Evolutionary conservation across 2,797 vertebrate species (phyloP).

Genomic region (Anniella stebbinsi): DNA sequence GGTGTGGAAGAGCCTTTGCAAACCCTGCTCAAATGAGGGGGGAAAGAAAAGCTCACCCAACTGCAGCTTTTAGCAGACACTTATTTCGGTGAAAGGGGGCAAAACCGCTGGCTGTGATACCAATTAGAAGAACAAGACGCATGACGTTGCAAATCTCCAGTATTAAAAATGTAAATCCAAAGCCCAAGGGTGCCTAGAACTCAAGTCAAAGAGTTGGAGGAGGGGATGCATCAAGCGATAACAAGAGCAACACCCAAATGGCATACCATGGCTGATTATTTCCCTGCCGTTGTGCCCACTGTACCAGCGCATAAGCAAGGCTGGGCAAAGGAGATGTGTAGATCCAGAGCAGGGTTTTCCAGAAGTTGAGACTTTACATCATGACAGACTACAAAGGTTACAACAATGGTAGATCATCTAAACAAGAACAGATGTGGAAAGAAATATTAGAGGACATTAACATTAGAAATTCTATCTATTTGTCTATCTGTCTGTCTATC

Average conservation of each 20-base stretch:
- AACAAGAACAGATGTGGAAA: conserved; percentile 47
- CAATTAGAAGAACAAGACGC: conserved; percentile 83
- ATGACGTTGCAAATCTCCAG: conserved; percentile 78
- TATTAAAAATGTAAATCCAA: conserved; percentile 87
- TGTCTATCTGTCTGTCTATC: too few species aligned
- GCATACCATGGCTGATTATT: conserved; percentile 74
- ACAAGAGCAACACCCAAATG: conserved; percentile 68
- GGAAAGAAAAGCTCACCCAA: conserved; percentile 82
- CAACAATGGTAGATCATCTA: background rate
- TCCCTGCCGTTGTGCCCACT: conserved; percentile 63
- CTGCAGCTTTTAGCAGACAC: conserved; percentile 82
- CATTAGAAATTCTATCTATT: background rate
- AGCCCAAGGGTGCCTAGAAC: conserved; percentile 81
- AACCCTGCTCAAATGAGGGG: conserved; percentile 82
- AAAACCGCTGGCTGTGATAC: conserved; percentile 83
- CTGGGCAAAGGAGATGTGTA: background rate
- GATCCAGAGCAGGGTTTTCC: conserved; percentile 44
- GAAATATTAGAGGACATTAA: conserved; percentile 9
- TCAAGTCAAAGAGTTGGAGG: conserved; percentile 80
- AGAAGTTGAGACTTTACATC: conserved; percentile 53
- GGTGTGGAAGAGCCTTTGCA: conserved; percentile 80
- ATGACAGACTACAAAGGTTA: conserved; percentile 13
- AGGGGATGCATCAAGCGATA: conserved; percentile 77
- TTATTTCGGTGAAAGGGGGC: conserved; percentile 82
- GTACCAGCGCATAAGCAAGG: conserved; percentile 50